Evolutionary conservation across 2,888 invertebrate genomes (phyloP).

Genomic region (Aspidiotus rigidus): DNA sequence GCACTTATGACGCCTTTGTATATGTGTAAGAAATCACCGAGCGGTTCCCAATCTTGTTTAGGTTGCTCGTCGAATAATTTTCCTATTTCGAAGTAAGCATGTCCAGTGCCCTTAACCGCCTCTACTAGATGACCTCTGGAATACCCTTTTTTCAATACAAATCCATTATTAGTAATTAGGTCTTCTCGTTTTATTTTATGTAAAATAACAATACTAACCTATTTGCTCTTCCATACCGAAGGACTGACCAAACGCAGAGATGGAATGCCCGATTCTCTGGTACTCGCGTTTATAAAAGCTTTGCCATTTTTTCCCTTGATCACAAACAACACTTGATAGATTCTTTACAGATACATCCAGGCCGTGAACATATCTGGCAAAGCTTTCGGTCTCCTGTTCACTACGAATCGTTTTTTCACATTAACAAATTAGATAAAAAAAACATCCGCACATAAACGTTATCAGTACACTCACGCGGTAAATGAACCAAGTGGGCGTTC

Average conservation of each 20-base stretch:
- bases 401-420: conserved; percentile 14
- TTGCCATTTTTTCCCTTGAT: conserved; percentile 79
- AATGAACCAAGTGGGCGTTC: conserved; percentile 56
- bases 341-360: conserved; percentile 83
- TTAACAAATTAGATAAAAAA: neutral
- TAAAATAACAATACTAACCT: conserved; percentile 40
- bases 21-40: conserved; percentile 82
- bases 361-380: conserved; percentile 67
- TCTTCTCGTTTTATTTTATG: neutral
- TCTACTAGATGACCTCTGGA: conserved; percentile 41
- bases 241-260: conserved; percentile 73
- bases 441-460: neutral
- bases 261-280: conserved; percentile 78
- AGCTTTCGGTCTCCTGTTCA: conserved; percentile 76
- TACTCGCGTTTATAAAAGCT: conserved; percentile 81
- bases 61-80: conserved; percentile 83
- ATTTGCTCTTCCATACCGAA: conserved; percentile 62
- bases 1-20: conserved; percentile 86
- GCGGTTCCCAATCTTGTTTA: conserved; percentile 78
- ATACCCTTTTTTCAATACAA: conserved; percentile 15
- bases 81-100: conserved; percentile 81
- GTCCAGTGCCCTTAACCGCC: conserved; percentile 63
- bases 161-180: neutral
- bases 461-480: conserved; percentile 44
- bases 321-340: conserved; percentile 66